A percentile compares a stretch with the other conserved stretches of the same genome.
Conservation (phyloP, 2,888 invertebrate genomes). For the Bellardia pandia region DNA sequence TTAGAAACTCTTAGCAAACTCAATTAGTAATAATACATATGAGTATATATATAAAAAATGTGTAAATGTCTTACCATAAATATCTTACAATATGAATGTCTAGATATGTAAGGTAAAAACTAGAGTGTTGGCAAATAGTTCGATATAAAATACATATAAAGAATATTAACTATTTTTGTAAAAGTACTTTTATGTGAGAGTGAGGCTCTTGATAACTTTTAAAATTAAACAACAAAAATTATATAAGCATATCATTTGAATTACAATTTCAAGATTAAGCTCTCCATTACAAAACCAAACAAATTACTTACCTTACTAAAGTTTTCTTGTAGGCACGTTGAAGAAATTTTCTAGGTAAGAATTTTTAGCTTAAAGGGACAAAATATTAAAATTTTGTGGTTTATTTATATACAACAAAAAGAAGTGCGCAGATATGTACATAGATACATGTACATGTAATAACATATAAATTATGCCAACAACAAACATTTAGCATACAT, state of each 20-base stretch:
- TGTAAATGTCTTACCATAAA: background rate
- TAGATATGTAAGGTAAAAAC: background rate
- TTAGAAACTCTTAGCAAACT: conserved; percentile 52
- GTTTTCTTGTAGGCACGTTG: background rate
- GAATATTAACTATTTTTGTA: conserved; percentile 49
- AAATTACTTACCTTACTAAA: background rate
- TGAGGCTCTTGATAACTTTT: background rate
- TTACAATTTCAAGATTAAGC: background rate
- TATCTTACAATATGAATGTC: background rate
- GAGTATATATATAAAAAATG: background rate
- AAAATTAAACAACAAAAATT: background rate
- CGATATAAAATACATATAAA: conserved; percentile 15
- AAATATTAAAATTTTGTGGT: background rate
- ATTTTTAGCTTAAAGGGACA: background rate
- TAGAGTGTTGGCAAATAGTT: conserved; percentile 12
- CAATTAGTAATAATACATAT: conserved; percentile 49
- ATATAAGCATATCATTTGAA: background rate
- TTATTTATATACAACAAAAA: too few species aligned
- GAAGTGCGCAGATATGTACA: too few species aligned
- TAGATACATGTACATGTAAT: too few species aligned
- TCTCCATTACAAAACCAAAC: background rate
- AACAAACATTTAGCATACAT: too few species aligned
- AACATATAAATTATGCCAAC: too few species aligned
- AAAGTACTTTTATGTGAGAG: background rate
- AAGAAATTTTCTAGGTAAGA: background rate